Base-by-base conservation (phyloP, 1,140 invertebrate species). In the Cotesia vestalis region DNA sequence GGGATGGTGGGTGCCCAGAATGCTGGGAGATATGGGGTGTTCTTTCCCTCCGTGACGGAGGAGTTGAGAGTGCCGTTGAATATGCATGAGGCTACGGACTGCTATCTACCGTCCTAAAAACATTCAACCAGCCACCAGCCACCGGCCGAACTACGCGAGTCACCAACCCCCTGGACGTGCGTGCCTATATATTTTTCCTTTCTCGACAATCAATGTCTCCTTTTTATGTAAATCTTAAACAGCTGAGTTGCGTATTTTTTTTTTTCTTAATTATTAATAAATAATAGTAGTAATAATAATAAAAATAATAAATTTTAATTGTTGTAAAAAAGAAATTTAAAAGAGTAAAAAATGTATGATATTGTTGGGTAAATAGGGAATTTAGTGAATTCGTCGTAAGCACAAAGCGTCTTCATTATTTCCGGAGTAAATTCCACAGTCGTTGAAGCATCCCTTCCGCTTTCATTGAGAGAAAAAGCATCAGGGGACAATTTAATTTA, bases 11-110 rank as follows among this genome's bases (percentile, higher is more conserved):
- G 70, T 69, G 76, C 40, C 40, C 5, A 73, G 73, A 76, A 69
- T 69, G 72, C 70, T 61, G 69, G 75, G 76, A 60, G 69, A 53
- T 69, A 60, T 77, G 81, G 82, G 80, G 82, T 83, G 85, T 85
- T 86, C 84, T 85, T 86, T 86, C 84, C 85, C 86, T 86, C 86
- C 81, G 84, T 87, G 84, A 86, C 84, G 86, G 85, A 87, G 86
- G 85, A 86, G 86, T 87, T 84, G 84, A 86, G 86, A 86, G 85
- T 87, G 82, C 84, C 80, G 83, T 85, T 87, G 85, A 86, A 87
- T 86, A 87, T 87, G 85, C 85, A 86, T 86, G 85, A 87, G 81
- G 77, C 82, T 81, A 80, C 77, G 79, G 70, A 59, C 74, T 78
- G 82, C 82, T 86, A 85, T 83, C 83, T 79, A 80, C 85, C 84